These are phyloP conservation scores for Lordiphosa stackelbergi DNA, from an alignment of 1,140 invertebrate genomes.

Conservation along the genomic window DNA sequence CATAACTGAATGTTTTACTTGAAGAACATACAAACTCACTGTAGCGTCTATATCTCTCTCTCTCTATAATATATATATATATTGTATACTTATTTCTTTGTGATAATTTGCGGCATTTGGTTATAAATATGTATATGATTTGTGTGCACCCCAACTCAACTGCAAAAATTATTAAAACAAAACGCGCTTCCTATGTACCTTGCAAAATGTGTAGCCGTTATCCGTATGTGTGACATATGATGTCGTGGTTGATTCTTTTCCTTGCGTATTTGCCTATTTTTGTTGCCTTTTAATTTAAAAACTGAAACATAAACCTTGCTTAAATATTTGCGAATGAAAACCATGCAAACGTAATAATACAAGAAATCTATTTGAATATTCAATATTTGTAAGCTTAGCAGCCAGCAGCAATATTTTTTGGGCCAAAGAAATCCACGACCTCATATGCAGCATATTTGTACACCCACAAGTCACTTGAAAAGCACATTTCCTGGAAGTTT, in stretches of 20 bases:
- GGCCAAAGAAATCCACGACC: slow-evolving; percentile 67
- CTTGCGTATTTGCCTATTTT: slow-evolving; percentile 62
- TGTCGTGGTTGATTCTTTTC: slow-evolving; percentile 59
- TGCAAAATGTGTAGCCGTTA: slow-evolving; percentile 19
- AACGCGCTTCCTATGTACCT: slow-evolving; percentile 51
- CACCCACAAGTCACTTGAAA: too few relatives aligned
- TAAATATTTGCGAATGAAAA: slow-evolving; percentile 61
- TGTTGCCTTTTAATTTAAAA: slow-evolving; percentile 43
- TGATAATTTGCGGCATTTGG: slow-evolving; percentile 51
- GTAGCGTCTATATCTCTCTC: slow-evolving; percentile 22
- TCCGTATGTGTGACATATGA: slow-evolving; percentile 61
- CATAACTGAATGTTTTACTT: slow-evolving; percentile 58
- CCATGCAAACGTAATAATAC: slow-evolving; percentile 68
- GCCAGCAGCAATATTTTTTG: slow-evolving; percentile 34
- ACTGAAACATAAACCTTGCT: slow-evolving; percentile 55
- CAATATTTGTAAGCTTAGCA: slow-evolving; percentile 36
- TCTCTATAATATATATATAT: slow-evolving; percentile 17
- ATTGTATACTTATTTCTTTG: slow-evolving; percentile 40
- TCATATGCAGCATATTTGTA: slow-evolving; percentile 67
- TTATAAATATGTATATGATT: slow-evolving; percentile 36
- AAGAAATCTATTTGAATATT: slow-evolving; percentile 31
- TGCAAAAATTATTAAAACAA: too few relatives aligned
- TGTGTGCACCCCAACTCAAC: slow-evolving; percentile 66
- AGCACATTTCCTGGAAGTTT: too few relatives aligned
- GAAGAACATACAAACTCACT: slow-evolving; percentile 37